Conservation (phyloP, 2,113 vertebrate genomes). For the Naja naja region DNA sequence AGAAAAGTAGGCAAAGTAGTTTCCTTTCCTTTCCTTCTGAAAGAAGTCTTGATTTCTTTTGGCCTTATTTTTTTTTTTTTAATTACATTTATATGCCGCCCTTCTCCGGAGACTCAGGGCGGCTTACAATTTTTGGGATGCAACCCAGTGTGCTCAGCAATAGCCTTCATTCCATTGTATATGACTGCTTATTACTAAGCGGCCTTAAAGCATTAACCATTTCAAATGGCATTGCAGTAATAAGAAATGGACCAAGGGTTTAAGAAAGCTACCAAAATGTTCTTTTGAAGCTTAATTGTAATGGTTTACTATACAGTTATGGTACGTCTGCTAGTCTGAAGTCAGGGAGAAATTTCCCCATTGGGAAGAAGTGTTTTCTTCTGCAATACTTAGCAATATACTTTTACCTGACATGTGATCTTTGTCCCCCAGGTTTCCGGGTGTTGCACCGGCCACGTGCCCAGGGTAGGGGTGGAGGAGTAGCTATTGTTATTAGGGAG, state of each 20-base stretch:
- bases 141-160: too few relatives aligned
- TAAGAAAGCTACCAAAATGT: not conserved
- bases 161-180: too few relatives aligned
- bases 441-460: too few relatives aligned
- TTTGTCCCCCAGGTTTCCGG: too few relatives aligned
- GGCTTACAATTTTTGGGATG: too few relatives aligned
- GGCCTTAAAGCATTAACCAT: not conserved
- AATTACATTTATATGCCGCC: too few relatives aligned
- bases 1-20: not conserved
- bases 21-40: not conserved
- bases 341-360: not conserved
- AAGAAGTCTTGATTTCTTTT: not conserved
- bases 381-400: not conserved
- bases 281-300: not conserved
- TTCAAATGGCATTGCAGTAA: not conserved
- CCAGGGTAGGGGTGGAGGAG: too few relatives aligned
- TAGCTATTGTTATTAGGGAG: too few relatives aligned
- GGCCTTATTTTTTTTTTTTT: too few relatives aligned
- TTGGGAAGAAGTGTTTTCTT: not conserved
- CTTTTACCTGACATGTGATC: not conserved
- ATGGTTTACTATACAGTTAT: not conserved
- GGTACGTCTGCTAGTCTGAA: not conserved
- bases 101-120: too few relatives aligned
- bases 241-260: not conserved
- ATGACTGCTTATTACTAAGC: too few relatives aligned